These are phyloP conservation scores for Sinohyriopsis cumingii DNA, from an alignment of 2,888 invertebrate genomes.

Conservation along the genomic window DNA sequence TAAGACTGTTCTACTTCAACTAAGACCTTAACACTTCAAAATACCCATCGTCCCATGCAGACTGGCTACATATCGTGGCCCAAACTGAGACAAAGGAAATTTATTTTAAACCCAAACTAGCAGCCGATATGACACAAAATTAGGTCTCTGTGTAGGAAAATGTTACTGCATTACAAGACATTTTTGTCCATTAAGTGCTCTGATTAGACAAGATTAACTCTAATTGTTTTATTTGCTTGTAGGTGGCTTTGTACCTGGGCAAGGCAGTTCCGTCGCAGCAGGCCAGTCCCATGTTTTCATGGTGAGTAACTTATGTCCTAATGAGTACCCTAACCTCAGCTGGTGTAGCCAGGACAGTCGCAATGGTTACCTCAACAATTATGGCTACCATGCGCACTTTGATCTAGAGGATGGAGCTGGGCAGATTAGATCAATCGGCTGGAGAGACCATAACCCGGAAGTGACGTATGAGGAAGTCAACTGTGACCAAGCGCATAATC, in stretches of 20 bases:
- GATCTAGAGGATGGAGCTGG: constrained; percentile 43
- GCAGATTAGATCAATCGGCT: constrained; percentile 36
- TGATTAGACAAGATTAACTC: too few relatives aligned
- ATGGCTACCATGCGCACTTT: constrained; percentile 44
- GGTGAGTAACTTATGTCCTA: constrained; percentile 58
- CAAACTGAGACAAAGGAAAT: too few relatives aligned
- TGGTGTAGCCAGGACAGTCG: constrained; percentile 50
- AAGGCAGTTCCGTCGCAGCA: constrained; percentile 33
- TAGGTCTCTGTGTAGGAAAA: too few relatives aligned
- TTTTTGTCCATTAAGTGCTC: too few relatives aligned
- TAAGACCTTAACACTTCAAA: too few relatives aligned
- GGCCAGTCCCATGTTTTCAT: constrained; percentile 42
- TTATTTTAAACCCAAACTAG: too few relatives aligned
- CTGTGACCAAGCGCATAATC: constrained; percentile 23
- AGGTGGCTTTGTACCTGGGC: constrained; percentile 54
- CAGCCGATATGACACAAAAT: too few relatives aligned
- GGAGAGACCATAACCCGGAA: constrained; percentile 44
- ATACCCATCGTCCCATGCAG: too few relatives aligned
- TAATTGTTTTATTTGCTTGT: constrained; percentile 1
- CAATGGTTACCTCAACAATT: constrained; percentile 28
- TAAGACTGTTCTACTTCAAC: too few relatives aligned
- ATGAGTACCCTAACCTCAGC: constrained; percentile 42
- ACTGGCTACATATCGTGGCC: too few relatives aligned
- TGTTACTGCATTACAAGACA: too few relatives aligned
- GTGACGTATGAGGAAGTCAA: constrained; percentile 41